Evolutionary conservation across 2,797 vertebrate genomes (phyloP).

Genomic region (Lutjanus argentimaculatus): DNA sequence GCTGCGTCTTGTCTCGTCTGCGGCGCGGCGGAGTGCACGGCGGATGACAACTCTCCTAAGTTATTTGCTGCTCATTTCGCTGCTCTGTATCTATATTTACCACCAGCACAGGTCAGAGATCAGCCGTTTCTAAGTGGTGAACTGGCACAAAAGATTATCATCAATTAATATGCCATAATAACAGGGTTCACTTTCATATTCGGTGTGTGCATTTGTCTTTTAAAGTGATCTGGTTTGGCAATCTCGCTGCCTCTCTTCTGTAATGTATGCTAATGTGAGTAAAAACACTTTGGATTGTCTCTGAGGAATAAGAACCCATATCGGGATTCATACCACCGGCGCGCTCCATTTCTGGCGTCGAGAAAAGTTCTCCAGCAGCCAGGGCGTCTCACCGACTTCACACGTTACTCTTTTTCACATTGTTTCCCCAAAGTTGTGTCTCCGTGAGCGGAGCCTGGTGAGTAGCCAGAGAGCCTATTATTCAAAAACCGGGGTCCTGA

Average conservation of each 20-base stretch:
- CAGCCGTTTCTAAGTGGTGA: slow-evolving; percentile 60
- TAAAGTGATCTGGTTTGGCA: slow-evolving; percentile 78
- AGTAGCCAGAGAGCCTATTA: slow-evolving; percentile 62
- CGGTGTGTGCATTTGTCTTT: slow-evolving; percentile 78
- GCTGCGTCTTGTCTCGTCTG: slow-evolving; percentile 45
- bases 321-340: slow-evolving; percentile 67
- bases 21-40: slow-evolving; percentile 7
- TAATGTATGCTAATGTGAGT: slow-evolving; percentile 84
- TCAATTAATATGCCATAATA: slow-evolving; percentile 85
- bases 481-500: slow-evolving; percentile 67
- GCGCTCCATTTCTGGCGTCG: slow-evolving; percentile 42
- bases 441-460: slow-evolving; percentile 45
- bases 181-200: slow-evolving; percentile 75
- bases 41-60: slow-evolving; percentile 60
- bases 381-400: slow-evolving; percentile 46
- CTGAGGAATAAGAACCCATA: slow-evolving; percentile 76
- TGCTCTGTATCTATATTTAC: slow-evolving; percentile 70
- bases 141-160: slow-evolving; percentile 77
- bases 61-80: slow-evolving; percentile 30
- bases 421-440: slow-evolving; percentile 56
- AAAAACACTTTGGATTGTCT: slow-evolving; percentile 80
- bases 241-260: slow-evolving; percentile 68
- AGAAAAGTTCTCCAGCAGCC: slow-evolving; percentile 63
- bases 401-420: slow-evolving; percentile 31
- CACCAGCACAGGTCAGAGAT: slow-evolving; percentile 62